phyloP scores from a whole-genome alignment of 2,113 vertebrate species.

The Fulica atra region DNA sequence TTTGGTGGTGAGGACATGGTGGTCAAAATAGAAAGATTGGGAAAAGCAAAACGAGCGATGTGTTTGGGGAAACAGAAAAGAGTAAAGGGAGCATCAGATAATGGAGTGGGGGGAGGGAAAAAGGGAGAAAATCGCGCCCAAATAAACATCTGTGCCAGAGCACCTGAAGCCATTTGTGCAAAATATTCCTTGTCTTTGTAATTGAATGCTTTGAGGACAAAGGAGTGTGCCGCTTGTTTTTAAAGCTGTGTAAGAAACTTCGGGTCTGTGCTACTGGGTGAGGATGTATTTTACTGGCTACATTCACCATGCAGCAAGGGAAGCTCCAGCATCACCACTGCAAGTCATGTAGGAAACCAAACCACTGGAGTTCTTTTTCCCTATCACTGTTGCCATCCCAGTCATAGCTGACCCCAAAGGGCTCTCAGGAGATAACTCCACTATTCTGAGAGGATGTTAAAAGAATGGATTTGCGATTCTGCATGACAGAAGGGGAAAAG shows the following conservation, averaged over 20 bases:
- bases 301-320: not conserved
- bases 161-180: not conserved
- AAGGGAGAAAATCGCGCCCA: not conserved
- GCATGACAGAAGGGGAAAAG: not conserved
- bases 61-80: not conserved
- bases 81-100: not conserved
- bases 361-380: not conserved
- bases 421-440: not conserved
- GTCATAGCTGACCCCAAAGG: not conserved
- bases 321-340: not conserved
- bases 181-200: not conserved
- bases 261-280: not conserved
- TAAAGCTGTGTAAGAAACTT: not conserved
- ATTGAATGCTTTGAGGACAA: not conserved
- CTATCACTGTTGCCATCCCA: not conserved
- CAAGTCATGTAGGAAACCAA: not conserved
- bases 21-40: not conserved
- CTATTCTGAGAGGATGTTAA: not conserved
- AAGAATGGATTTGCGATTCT: not conserved
- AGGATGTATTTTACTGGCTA: not conserved
- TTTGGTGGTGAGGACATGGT: not conserved
- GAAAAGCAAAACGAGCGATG: not conserved
- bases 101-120: not conserved
- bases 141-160: not conserved
- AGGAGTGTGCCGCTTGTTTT: not conserved